Evolutionary conservation across 2,888 invertebrate species (phyloP).

Genomic region (Colletes collaris): DNA sequence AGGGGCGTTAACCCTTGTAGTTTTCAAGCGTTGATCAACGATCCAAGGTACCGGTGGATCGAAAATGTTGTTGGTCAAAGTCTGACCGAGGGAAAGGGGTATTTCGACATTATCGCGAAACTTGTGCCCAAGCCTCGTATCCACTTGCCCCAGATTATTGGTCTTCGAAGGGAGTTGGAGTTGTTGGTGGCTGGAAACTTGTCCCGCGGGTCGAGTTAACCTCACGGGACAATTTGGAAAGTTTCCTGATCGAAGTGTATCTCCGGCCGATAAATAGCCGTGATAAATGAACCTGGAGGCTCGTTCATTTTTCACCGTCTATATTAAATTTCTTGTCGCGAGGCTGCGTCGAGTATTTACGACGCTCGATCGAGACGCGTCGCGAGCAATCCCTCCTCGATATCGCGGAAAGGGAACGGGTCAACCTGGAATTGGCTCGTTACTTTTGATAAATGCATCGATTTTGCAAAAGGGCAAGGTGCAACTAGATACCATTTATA

Average conservation of each 20-base stretch:
- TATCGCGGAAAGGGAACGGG: neutral
- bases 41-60: slow-evolving; percentile 3
- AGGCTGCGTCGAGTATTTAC: slow-evolving; percentile 4
- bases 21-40: neutral
- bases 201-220: slow-evolving; percentile 20
- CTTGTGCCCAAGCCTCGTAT: slow-evolving; percentile 7
- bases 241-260: slow-evolving; percentile 38
- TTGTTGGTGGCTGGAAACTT: slow-evolving; percentile 36
- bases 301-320: slow-evolving; percentile 24
- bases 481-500: too few relatives aligned
- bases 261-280: slow-evolving; percentile 33
- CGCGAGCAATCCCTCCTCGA: slow-evolving; percentile 6
- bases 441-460: too few relatives aligned
- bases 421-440: neutral
- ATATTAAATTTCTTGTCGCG: slow-evolving; percentile 35
- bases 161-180: slow-evolving; percentile 33
- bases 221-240: slow-evolving; percentile 37
- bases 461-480: too few relatives aligned
- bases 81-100: neutral
- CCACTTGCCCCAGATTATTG: slow-evolving; percentile 43
- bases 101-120: slow-evolving; percentile 15
- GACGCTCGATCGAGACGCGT: neutral
- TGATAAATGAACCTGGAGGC: slow-evolving; percentile 29
- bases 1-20: neutral
- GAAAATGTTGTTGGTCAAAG: slow-evolving; percentile 3